Conservation (phyloP, 2,113 vertebrate species). For the Zootoca vivipara region DNA sequence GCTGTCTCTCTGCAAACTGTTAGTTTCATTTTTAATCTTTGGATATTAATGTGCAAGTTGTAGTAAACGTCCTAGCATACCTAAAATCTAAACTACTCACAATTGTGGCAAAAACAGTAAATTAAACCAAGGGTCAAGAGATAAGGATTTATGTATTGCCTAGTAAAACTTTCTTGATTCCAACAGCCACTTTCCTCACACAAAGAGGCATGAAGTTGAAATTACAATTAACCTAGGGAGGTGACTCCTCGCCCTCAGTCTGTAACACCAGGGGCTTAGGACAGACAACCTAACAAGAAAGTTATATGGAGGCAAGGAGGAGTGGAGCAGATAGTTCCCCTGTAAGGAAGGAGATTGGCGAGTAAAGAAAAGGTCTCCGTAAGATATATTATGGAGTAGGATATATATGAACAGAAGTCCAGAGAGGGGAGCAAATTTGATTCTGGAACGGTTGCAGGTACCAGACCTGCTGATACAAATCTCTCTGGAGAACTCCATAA, state of each 20-base stretch:
- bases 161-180: not conserved
- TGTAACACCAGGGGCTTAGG: not conserved
- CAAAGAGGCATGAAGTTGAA: not conserved
- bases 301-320: not conserved
- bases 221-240: not conserved
- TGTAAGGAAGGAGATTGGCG: not conserved
- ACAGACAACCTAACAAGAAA: not conserved
- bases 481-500: not conserved
- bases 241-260: not conserved
- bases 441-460: too few species aligned
- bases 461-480: not conserved
- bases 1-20: too few species aligned
- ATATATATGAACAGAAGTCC: not conserved
- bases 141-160: conserved; percentile 19
- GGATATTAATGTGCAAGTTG: conserved; percentile 62
- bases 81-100: conserved; percentile 28
- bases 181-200: not conserved
- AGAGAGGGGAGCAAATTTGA: too few species aligned
- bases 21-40: conserved; percentile 62
- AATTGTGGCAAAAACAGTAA: conserved; percentile 52
- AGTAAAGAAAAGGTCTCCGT: not conserved
- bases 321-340: not conserved
- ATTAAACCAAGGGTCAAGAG: conserved; percentile 46
- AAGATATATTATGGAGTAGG: not conserved
- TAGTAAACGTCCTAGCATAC: conserved; percentile 64